Evolutionary conservation across 2,888 invertebrate species (phyloP), one percentile per base, ranked within the genome.

Genomic region (Julus scanicus): DNA sequence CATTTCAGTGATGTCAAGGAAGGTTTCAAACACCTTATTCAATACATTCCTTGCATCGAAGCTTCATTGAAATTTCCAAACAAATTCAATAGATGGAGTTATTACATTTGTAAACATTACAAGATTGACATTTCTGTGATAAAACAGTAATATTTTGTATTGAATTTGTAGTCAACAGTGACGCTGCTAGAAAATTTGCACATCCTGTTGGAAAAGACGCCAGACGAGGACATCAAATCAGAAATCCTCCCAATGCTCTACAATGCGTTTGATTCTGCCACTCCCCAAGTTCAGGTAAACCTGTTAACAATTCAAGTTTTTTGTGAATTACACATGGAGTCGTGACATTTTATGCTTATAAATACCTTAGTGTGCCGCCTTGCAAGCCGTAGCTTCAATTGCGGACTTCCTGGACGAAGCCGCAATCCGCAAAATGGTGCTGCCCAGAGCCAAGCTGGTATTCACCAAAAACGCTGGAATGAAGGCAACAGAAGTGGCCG

Each of bases 171-270:
- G 92, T 97, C 97, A 15, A 96, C 96, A 0, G 97, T 97, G 8
- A 96, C 96, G 86, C 94, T 98, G 89, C 93, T 98, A 91, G 98
- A 98, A 93, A 97, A 97, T 92, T 93, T 98, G 90, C 97, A 98
- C 92, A 93, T 96, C 89, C 95, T 98, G 90, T 94, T 98, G 92
- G 95, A 95, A 91, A 98, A 98, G 93, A 96, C 97, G 89, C 95
- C 96, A 17, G 93, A 94, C 85, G 96, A 96, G 84, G 96, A 97
- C 90, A 94, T 96, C 71, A 94, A 95, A 90, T 94, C 94, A 2
- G 97, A 98, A 91, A 95, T 98, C 87, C 93, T 98, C 90, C 97
- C 97, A 5, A 94, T 98, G 93, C 93, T 98, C 87, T 97, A 96
- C 93, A 95, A 94, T 90, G 95, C 97, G 40, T 95, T 98, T 91